These are phyloP conservation scores for Ia io DNA, from an alignment of 2,113 vertebrate genomes.

Conservation along the genomic window DNA sequence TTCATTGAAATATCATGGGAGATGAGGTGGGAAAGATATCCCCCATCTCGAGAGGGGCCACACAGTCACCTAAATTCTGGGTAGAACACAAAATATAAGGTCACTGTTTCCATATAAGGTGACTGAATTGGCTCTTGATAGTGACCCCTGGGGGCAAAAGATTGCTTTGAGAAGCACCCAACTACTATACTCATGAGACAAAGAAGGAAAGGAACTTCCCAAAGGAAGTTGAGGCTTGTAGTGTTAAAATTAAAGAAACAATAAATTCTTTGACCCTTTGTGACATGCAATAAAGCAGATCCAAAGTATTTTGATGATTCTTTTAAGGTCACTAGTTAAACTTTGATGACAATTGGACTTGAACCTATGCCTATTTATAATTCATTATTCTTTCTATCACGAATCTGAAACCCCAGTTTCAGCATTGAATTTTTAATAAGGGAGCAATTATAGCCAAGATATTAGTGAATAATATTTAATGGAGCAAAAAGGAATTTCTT, in stretches of 20 bases:
- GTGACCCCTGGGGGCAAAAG: neutral
- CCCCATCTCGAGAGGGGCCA: neutral
- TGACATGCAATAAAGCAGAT: neutral
- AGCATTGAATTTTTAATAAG: conserved; percentile 16
- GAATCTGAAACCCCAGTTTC: neutral
- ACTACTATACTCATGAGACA: neutral
- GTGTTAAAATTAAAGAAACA: neutral
- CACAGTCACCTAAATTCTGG: neutral
- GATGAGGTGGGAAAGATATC: neutral
- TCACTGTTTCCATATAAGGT: neutral
- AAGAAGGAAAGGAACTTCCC: neutral
- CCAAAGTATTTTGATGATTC: neutral
- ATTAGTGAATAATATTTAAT: neutral
- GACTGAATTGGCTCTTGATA: neutral
- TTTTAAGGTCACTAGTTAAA: neutral
- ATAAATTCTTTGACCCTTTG: neutral
- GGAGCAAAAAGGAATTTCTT: neutral
- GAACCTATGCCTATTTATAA: neutral
- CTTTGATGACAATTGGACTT: neutral
- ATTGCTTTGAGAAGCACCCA: neutral
- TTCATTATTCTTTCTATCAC: neutral
- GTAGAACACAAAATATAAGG: neutral
- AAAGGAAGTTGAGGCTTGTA: neutral
- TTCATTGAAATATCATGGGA: neutral
- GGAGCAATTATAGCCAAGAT: neutral